These are phyloP conservation scores for Anseranas semipalmata DNA, from an alignment of 2,113 vertebrate species.

Conservation along the genomic window DNA sequence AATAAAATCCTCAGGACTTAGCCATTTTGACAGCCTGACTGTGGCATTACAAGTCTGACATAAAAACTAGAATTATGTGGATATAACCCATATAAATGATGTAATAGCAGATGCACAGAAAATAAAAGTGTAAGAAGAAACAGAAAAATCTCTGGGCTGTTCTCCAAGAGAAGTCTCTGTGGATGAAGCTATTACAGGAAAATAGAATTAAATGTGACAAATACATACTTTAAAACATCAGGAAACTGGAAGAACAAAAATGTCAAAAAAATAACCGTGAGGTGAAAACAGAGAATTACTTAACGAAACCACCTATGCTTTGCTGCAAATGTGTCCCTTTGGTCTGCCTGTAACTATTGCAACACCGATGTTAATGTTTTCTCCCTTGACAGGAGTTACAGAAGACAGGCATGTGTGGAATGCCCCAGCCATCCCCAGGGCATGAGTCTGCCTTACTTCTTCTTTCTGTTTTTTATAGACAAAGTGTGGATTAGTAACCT, in stretches of 20 bases:
- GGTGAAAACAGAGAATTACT: not conserved
- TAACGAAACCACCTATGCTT: not conserved
- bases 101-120: conserved; percentile 18
- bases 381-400: not conserved
- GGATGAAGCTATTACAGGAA: conserved; percentile 10
- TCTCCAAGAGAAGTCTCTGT: conserved; percentile 24
- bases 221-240: not conserved
- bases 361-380: not conserved
- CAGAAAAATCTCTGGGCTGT: conserved; percentile 28
- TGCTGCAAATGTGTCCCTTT: not conserved
- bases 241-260: not conserved
- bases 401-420: conserved; percentile 17
- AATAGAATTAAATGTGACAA: conserved; percentile 37
- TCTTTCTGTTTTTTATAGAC: not conserved
- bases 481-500: conserved; percentile 38
- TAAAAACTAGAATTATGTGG: conserved; percentile 17
- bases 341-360: not conserved
- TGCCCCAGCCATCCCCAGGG: not conserved
- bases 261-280: not conserved
- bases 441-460: not conserved
- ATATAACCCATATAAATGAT: conserved; percentile 18
- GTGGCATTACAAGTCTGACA: not conserved
- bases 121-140: conserved; percentile 38
- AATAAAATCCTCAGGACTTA: conserved; percentile 16
- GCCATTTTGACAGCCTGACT: not conserved